Evolutionary conservation across 2,888 invertebrate genomes (phyloP), one percentile per base, ranked within the genome.

Genomic region (Stenodema calcarata): DNA sequence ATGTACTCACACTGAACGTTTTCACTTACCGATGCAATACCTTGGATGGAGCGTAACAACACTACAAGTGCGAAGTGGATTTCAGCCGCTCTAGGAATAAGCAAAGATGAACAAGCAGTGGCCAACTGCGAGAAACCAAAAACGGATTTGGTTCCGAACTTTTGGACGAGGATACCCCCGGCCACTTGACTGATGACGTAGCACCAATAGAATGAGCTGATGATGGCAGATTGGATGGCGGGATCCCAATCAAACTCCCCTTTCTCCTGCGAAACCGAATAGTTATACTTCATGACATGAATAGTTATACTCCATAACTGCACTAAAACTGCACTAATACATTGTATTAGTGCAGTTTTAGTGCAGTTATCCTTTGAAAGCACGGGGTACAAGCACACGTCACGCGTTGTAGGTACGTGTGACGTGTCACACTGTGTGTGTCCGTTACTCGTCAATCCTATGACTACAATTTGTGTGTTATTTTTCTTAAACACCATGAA

Each of bases 181-280:
- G 94, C 94, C 16, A 94, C 91, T 91, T 95, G 95, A 0, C 94
- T 94, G 16, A 95, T 91, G 87, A 95, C 94, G 90, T 95, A 95
- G 88, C 94, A 94, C 95, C 95, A 95, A 91, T 94, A 95, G 90
- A 95, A 95, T 0, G 94, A 94, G 78, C 94, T 92, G 62, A 94
- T 90, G 86, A 95, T 94, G 86, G 93, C 92, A 14, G 94, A 93
- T 90, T 94, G 94, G n/a, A 93, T 92, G 41, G 92, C 91, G 41
- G 93, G 92, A 87, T 93, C 93, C 95, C 95, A 95, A 87, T 94
- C 92, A 89, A 94, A 93, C 89, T 94, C 94, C 16, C 94, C 94
- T 85, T 90, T 90, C 62, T 92, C 91, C 92, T 92, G 88, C 44
- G 50, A 86, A 75, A 35, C 35, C 35, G 7, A 16, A 50, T 44